These are phyloP conservation scores for Anas capensis DNA, from an alignment of 2,797 vertebrate genomes.

Conservation along the genomic window DNA sequence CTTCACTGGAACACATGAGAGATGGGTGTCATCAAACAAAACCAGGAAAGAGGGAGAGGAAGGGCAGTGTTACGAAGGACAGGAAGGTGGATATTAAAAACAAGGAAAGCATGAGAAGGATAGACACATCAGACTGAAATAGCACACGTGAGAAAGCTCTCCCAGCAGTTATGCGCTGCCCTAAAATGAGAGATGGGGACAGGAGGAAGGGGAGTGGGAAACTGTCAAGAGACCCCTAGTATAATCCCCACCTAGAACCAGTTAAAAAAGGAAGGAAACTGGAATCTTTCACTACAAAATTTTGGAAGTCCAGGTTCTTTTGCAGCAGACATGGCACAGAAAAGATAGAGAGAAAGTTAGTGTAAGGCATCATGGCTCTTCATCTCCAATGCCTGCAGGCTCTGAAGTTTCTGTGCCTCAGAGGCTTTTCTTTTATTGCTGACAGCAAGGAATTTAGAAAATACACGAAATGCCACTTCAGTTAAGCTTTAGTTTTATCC, in stretches of 20 bases:
- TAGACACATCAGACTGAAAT: constrained; percentile 25
- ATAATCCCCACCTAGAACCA: not conserved
- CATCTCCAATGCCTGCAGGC: not conserved
- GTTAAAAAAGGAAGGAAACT: not conserved
- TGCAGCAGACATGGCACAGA: not conserved
- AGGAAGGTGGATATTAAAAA: constrained; percentile 47
- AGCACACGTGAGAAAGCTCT: constrained; percentile 21
- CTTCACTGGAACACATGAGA: not conserved
- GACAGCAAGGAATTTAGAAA: constrained; percentile 55
- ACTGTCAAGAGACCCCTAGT: rapidly evolving
- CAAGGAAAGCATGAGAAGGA: constrained; percentile 28
- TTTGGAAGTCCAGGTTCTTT: not conserved
- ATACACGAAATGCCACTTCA: not conserved
- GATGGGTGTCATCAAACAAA: constrained; percentile 33
- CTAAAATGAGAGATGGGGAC: not conserved
- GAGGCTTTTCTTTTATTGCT: not conserved
- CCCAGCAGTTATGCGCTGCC: not conserved
- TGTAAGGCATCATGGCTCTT: not conserved
- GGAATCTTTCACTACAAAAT: rapidly evolving
- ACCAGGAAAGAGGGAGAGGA: constrained; percentile 60
- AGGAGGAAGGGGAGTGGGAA: not conserved
- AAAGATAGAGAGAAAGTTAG: not conserved
- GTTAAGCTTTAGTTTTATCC: not conserved
- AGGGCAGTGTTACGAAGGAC: constrained; percentile 26
- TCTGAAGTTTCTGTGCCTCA: not conserved